Percentiles rank a stretch among this genome's conserved stretches.
Evolutionary conservation across 2,113 vertebrate genomes (phyloP).

Genomic region (Aspidoscelis tigris): DNA sequence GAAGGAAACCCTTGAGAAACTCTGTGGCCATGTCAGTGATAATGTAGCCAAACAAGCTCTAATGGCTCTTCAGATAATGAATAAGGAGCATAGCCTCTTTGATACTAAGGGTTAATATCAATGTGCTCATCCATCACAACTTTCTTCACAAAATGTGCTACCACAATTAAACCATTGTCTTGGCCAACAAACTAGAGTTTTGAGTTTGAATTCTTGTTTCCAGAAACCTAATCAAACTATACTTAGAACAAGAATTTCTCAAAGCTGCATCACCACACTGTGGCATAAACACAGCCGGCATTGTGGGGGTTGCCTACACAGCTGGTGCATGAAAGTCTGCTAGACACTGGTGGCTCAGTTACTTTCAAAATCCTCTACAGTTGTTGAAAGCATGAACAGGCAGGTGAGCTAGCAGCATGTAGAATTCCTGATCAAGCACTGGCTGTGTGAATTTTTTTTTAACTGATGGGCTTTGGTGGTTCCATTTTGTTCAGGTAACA

Average conservation of each 20-base stretch:
- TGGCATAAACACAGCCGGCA: neutral
- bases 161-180: neutral
- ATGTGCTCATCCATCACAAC: neutral
- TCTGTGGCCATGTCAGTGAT: conserved; percentile 77
- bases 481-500: no score
- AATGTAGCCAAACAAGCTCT: conserved; percentile 80
- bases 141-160: neutral
- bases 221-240: neutral
- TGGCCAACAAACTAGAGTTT: neutral
- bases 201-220: neutral
- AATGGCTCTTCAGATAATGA: conserved; percentile 74
- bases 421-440: no score
- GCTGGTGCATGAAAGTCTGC: no score
- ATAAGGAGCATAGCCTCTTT: conserved; percentile 48
- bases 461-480: no score
- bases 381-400: no score
- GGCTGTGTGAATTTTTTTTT: no score
- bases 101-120: neutral
- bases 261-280: neutral
- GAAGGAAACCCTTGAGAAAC: conserved; percentile 78
- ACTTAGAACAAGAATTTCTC: neutral
- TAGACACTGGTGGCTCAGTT: no score
- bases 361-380: no score
- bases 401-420: no score
- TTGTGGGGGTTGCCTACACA: no score